Percentiles rank a stretch among this genome's conserved stretches.
Evolutionary conservation across 2,888 invertebrate genomes (phyloP).

Genomic region (Sinhomidia bicolor): DNA sequence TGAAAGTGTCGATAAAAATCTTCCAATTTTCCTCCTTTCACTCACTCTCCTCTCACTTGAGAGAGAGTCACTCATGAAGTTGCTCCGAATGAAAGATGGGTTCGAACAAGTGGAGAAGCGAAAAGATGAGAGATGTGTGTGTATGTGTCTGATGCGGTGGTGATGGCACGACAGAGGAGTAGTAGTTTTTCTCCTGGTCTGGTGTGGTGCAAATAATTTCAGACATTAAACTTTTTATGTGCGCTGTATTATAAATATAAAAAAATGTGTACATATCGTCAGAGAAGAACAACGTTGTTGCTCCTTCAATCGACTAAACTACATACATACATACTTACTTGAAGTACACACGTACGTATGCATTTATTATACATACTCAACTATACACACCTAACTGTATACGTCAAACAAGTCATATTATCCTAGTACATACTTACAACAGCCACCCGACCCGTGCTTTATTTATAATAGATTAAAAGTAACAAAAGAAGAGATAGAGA

Average conservation of each 20-base stretch:
- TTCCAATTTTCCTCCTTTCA: constrained; percentile 67
- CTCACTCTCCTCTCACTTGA: constrained; percentile 50
- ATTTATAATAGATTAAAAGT: constrained; percentile 61
- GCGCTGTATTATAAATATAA: constrained; percentile 34
- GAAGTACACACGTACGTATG: too few species aligned
- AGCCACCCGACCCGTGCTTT: not conserved
- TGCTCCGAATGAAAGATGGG: constrained; percentile 14
- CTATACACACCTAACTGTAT: too few species aligned
- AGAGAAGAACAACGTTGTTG: not conserved
- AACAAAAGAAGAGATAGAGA: not conserved
- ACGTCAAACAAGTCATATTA: too few species aligned
- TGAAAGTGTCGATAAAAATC: constrained; percentile 74
- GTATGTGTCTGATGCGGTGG: too few species aligned
- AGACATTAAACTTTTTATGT: constrained; percentile 73
- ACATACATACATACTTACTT: too few species aligned
- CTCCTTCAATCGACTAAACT: not conserved
- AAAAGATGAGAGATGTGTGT: constrained; percentile 50
- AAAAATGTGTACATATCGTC: constrained; percentile 53
- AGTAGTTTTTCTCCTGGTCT: constrained; percentile 8
- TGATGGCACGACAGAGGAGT: not conserved
- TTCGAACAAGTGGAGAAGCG: not conserved
- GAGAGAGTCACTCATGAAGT: constrained; percentile 27
- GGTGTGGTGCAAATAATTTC: constrained; percentile 72
- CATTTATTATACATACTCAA: not conserved
- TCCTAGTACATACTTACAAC: too few species aligned